These are phyloP conservation scores for Drosophila pullipes DNA, from an alignment of 2,888 invertebrate genomes.

Conservation along the genomic window DNA sequence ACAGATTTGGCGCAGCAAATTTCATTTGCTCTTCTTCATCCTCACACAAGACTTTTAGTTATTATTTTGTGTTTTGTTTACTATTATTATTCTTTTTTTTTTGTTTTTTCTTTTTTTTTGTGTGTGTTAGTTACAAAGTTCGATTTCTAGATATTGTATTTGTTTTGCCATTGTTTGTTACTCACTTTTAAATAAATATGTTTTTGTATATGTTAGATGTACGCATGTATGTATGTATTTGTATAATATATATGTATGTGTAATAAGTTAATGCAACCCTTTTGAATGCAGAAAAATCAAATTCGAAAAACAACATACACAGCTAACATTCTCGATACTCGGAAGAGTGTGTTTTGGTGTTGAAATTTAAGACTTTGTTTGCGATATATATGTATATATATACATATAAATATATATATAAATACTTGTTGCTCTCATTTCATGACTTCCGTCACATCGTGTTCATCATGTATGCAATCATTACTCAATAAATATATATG, in stretches of 20 bases:
- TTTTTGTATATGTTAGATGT: slow-evolving; percentile 54
- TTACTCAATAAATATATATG: slow-evolving; percentile 61
- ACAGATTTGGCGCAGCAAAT: slow-evolving; percentile 82
- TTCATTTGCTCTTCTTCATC: slow-evolving; percentile 71
- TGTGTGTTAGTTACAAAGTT: slow-evolving; percentile 53
- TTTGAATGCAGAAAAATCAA: slow-evolving; percentile 58
- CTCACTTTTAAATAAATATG: slow-evolving; percentile 68
- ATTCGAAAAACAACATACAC: slow-evolving; percentile 62
- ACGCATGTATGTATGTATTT: slow-evolving; percentile 48
- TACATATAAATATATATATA: slow-evolving; percentile 28
- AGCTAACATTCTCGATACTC: slow-evolving; percentile 27
- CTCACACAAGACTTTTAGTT: slow-evolving; percentile 72
- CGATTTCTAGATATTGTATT: slow-evolving; percentile 42
- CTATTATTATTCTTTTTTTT: slow-evolving; percentile 16
- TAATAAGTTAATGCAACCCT: slow-evolving; percentile 79
- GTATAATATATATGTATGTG: slow-evolving; percentile 37
- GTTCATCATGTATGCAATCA: slow-evolving; percentile 48
- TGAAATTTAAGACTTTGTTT: slow-evolving; percentile 56
- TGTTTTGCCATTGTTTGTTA: slow-evolving; percentile 24
- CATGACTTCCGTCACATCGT: slow-evolving; percentile 16
- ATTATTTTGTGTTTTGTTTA: slow-evolving; percentile 31
- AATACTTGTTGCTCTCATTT: slow-evolving; percentile 45
- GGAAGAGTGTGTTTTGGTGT: slow-evolving; percentile 42
- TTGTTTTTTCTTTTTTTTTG: slow-evolving; percentile 20
- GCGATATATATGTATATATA: slow-evolving; percentile 39